Conservation (phyloP, 1,140 invertebrate species). For the Brevipalpus yothersi region DNA sequence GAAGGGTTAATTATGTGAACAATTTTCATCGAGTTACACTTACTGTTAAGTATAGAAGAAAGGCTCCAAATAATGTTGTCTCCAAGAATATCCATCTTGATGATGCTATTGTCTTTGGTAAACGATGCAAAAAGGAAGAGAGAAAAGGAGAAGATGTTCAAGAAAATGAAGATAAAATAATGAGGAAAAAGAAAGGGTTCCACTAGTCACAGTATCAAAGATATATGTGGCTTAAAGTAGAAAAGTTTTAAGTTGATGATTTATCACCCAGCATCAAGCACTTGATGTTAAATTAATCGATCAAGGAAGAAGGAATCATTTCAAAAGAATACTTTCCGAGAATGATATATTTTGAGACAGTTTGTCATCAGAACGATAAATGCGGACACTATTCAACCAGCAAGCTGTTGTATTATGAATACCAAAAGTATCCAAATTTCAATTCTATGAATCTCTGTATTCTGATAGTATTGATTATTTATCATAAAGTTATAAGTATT, state of each 20-base stretch:
- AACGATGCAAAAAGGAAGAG: neutral
- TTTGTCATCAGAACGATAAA: too few relatives aligned
- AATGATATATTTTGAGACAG: too few relatives aligned
- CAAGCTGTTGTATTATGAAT: too few relatives aligned
- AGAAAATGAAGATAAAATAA: neutral
- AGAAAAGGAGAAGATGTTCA: neutral
- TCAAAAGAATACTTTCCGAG: too few relatives aligned
- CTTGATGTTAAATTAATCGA: neutral
- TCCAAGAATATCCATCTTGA: constrained; percentile 73
- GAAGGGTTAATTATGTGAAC: neutral
- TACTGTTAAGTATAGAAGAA: constrained; percentile 60
- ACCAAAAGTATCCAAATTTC: too few relatives aligned
- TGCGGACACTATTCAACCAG: too few relatives aligned
- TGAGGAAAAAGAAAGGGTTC: too few relatives aligned
- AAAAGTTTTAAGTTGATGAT: neutral
- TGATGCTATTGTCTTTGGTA: constrained; percentile 41
- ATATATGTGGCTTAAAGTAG: too few relatives aligned
- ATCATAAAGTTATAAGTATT: too few relatives aligned
- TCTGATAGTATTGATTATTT: too few relatives aligned
- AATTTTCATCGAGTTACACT: constrained; percentile 12
- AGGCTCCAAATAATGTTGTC: constrained; percentile 52
- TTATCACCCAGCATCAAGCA: neutral
- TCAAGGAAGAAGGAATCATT: neutral
- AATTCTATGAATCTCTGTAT: too few relatives aligned
- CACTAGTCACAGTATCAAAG: neutral